phyloP scores from a whole-genome alignment of 2,888 invertebrate species.

The Cryptus armator region DNA sequence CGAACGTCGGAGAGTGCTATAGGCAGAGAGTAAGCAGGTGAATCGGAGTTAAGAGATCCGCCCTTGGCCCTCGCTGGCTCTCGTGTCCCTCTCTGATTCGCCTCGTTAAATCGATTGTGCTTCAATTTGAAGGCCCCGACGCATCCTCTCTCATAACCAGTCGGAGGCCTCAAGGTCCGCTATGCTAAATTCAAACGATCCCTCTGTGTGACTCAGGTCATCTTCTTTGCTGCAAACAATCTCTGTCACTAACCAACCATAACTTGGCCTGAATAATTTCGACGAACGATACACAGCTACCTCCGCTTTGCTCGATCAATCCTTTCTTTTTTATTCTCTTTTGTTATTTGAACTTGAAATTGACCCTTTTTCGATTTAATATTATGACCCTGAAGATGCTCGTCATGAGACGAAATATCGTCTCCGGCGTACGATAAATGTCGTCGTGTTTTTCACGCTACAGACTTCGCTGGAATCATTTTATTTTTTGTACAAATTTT shows the following conservation, averaged over 20 bases:
- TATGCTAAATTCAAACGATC: constrained; percentile 1
- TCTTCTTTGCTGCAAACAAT: constrained; percentile 50
- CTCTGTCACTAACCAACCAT: constrained; percentile 67
- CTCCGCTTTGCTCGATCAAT: constrained; percentile 11
- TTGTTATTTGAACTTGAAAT: neutral
- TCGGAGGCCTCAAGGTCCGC: constrained; percentile 22
- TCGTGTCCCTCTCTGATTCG: constrained; percentile 71
- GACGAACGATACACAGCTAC: neutral
- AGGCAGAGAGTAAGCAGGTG: constrained; percentile 76
- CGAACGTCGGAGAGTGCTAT: constrained; percentile 51
- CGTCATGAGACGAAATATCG: neutral
- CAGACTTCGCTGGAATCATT: too few relatives aligned
- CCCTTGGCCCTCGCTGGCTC: constrained; percentile 79
- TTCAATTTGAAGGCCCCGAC: constrained; percentile 76
- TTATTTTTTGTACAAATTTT: too few relatives aligned
- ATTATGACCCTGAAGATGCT: neutral
- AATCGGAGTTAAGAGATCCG: constrained; percentile 80
- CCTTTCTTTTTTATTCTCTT: neutral
- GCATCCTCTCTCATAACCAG: constrained; percentile 34
- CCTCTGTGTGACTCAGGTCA: constrained; percentile 19
- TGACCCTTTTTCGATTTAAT: neutral
- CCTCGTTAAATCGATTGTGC: constrained; percentile 82
- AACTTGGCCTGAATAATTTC: constrained; percentile 68
- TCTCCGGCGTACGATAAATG: too few relatives aligned
- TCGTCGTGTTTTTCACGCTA: too few relatives aligned